Evolutionary conservation across 2,888 invertebrate species (phyloP), one percentile per base, ranked within the genome.

Genomic region (Thelaira solivaga): DNA sequence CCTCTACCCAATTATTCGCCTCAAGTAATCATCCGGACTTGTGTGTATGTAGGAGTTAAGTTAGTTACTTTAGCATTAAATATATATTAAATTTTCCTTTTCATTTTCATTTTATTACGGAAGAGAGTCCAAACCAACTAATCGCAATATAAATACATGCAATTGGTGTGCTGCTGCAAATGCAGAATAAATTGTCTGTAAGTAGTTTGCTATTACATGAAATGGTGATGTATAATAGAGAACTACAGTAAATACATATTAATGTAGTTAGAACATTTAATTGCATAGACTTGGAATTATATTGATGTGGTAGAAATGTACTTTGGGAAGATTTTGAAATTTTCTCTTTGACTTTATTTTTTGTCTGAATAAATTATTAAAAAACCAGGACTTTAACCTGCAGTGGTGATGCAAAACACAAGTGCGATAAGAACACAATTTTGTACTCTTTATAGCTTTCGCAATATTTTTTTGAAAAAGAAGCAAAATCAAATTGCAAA

Each of bases 31-130:
- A 43, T n/a, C 34, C 43, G 53, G 31, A 43, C 41, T 41, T 31
- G 39, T 24, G 29, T 34, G 31, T 24, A 11, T 64, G 53, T 45
- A 16, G 34, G 36, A 45, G 22, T 45, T 75, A 31, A 53, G 26
- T 45, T 34, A 22, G 41, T 57, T 31, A 57, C 41, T 69, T 69
- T 55, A 18, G 29, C 49, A 62, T 69, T 64, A 75, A 75, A 76
- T 68, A 53, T 68, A 51, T 59, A 69, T 76, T 69, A 69, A 64
- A 49, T 76, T 69, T 57, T 51, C 8, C 57, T 39, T 26, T 67
- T 47, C n/a, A 67, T 41, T 31, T 69, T 61, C 29, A 31, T 41
- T 41, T 43, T 51, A 41, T 43, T 59, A 16, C 39, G 31, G 16
- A 51, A 53, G 6, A 34, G 47, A 31, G 45, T 57, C 41, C 29